Base-by-base conservation (phyloP, 2,113 vertebrate genomes). In the Kryptolebias marmoratus region DNA sequence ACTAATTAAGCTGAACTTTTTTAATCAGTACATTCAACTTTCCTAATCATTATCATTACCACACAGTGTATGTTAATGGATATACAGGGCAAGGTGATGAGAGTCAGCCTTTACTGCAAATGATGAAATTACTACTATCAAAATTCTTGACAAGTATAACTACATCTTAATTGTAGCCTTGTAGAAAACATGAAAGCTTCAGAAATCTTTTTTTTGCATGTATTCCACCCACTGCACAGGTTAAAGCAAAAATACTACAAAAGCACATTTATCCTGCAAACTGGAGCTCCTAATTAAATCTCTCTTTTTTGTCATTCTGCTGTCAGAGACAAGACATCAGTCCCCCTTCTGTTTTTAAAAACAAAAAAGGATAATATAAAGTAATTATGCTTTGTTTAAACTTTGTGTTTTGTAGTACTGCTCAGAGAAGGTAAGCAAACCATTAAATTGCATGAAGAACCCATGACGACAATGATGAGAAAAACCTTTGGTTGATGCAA, bases 1-100 rank as follows among this genome's bases (percentile, higher is more conserved):
- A 83, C 91, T 93, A 95, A 95, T 96, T 87, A 94, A 88, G 90
- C 89, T 93, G 89, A 95, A 94, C 94, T 93, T 90, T 94, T 95
- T 94, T 94, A 95, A 95, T 95, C 93, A 95, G 91, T 77, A 80
- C 86, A 89, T 90, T 87, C 91, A 93, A 93, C 90, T 93, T 88
- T 91, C 81, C 92, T 94, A 94, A 94, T 95, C 91, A 92, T 92
- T 86, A 90, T 87, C 93, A 81, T 86, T 90, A 93, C 87, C 82
- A 87, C 91, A 93, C 77, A 79, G 65, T 92, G 84, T 89, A 90
- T 92, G 91, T 93, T 95, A 94, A 95, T 94, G 95, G 91, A 90
- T 82, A 87, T 85, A 73, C 87, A 91, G 90, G 85, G 86, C 83
- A 90, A 90, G 92, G 87, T 92, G 91, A 89, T 92, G 90, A 92